A percentile compares a stretch with the other conserved stretches of the same genome.
These are phyloP conservation scores for Willowsia nigromaculata DNA, from an alignment of 2,888 invertebrate genomes.

Conservation along the genomic window DNA sequence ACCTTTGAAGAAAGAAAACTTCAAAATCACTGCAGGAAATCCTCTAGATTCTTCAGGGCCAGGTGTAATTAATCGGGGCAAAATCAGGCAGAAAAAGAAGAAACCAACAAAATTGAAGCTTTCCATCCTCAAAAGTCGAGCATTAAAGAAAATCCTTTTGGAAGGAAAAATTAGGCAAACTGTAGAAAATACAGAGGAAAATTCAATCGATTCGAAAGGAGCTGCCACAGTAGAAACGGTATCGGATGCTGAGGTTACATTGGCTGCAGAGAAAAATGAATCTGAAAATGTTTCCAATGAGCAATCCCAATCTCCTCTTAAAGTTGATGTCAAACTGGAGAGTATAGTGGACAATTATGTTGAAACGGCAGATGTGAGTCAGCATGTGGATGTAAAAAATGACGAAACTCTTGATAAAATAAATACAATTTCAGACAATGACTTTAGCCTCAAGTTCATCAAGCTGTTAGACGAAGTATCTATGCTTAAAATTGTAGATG, in stretches of 20 bases:
- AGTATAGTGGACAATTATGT: neutral
- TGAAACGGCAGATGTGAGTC: neutral
- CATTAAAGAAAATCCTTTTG: constrained; percentile 58
- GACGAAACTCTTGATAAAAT: neutral
- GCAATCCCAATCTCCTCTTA: too few relatives aligned
- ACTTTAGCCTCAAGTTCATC: neutral
- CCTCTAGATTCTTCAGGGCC: constrained; percentile 76
- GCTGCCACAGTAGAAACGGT: neutral
- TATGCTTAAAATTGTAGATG: neutral
- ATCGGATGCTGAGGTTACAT: too few relatives aligned
- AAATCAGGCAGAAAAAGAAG: constrained; percentile 81
- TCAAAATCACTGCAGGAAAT: constrained; percentile 75
- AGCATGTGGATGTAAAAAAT: neutral
- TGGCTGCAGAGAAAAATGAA: too few relatives aligned
- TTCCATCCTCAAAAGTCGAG: constrained; percentile 79
- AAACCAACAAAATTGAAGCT: constrained; percentile 81
- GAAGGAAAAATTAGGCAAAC: neutral
- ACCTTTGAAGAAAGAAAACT: constrained; percentile 32
- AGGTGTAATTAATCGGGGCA: constrained; percentile 80
- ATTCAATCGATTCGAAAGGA: too few relatives aligned
- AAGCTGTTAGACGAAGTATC: constrained; percentile 49
- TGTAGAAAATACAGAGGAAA: neutral
- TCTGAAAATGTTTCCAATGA: too few relatives aligned
- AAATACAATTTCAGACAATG: neutral
- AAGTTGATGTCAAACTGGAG: neutral